These are phyloP conservation scores for Nemurella pictetii DNA, from an alignment of 2,888 invertebrate species.

Conservation along the genomic window DNA sequence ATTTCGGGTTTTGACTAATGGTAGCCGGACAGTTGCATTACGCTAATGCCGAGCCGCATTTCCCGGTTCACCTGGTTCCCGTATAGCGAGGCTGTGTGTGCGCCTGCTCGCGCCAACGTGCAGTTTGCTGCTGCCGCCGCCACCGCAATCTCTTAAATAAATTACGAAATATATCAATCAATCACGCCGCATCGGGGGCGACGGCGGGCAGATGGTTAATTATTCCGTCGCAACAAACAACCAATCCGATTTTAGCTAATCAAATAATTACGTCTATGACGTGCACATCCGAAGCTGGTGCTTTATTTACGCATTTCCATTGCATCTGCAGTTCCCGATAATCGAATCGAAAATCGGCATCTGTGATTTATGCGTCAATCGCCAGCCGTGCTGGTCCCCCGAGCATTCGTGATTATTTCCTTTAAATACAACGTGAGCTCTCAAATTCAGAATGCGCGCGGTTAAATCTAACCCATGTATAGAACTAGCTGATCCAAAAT, in stretches of 20 bases:
- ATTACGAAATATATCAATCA: not conserved
- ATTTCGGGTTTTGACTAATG: not conserved
- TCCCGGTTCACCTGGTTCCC: not conserved
- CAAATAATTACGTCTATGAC: not conserved
- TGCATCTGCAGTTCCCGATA: not conserved
- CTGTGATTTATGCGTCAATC: no score
- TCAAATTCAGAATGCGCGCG: no score
- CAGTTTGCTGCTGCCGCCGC: no score
- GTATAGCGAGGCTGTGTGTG: not conserved
- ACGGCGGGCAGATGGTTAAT: not conserved
- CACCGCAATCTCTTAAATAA: not conserved
- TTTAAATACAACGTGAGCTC: no score
- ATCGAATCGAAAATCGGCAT: not conserved
- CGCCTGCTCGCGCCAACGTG: no score
- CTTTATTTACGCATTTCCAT: not conserved
- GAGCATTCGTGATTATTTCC: no score
- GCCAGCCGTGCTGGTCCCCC: no score
- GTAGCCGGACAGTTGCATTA: not conserved
- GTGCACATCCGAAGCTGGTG: not conserved
- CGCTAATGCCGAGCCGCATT: not conserved
- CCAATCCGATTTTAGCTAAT: not conserved
- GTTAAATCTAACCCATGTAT: no score
- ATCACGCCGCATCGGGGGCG: not conserved
- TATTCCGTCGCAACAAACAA: not conserved
- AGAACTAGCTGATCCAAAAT: no score